Evolutionary conservation across 2,888 invertebrate genomes (phyloP).

Genomic region (Netelia virgata): DNA sequence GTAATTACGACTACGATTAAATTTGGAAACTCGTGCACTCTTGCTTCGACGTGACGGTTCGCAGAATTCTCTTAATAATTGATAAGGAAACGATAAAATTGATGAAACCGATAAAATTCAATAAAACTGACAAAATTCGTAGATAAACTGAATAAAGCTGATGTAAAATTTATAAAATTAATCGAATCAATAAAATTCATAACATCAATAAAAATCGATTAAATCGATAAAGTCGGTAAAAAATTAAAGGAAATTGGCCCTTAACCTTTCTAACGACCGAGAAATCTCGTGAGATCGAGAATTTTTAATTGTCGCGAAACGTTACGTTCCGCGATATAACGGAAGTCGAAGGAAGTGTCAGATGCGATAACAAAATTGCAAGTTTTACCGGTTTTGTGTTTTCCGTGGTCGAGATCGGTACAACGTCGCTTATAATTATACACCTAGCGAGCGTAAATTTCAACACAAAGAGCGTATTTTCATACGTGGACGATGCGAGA

Average conservation of each 20-base stretch:
- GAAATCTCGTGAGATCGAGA: conserved; percentile 1
- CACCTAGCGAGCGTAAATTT: neutral
- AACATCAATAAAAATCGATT: neutral
- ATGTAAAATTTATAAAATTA: neutral
- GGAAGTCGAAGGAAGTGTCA: conserved; percentile 25
- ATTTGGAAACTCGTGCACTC: neutral
- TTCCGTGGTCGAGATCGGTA: conserved; percentile 40
- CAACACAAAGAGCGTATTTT: conserved; percentile 4
- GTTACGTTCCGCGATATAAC: conserved; percentile 31
- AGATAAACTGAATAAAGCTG: neutral
- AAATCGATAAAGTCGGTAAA: neutral
- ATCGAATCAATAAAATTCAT: neutral
- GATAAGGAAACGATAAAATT: neutral
- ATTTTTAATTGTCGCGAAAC: conserved; percentile 11
- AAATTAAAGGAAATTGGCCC: neutral
- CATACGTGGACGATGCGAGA: neutral
- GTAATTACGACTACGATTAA: neutral
- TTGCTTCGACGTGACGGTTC: neutral
- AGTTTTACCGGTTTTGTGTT: conserved; percentile 66
- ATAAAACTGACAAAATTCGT: neutral
- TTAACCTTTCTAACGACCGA: neutral
- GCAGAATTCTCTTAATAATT: neutral
- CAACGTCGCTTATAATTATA: neutral
- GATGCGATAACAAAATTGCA: conserved; percentile 37
- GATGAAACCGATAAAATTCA: neutral